Conservation (phyloP, 2,113 vertebrate species). For the Ibidorhyncha struthersii region DNA sequence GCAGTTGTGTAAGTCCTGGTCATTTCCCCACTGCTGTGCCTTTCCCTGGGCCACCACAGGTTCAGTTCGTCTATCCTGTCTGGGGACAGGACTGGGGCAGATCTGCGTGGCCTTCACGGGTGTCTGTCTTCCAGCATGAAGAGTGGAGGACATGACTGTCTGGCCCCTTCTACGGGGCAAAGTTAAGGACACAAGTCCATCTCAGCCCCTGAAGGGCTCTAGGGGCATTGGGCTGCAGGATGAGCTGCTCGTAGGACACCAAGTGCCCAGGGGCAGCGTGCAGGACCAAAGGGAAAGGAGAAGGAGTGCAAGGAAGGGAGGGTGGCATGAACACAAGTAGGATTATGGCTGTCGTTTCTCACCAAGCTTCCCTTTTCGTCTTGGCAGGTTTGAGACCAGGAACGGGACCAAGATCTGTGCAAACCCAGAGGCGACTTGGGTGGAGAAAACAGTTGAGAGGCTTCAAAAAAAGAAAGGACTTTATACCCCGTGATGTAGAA, state of each 20-base stretch:
- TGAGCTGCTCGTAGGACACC: neutral
- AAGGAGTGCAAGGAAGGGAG: neutral
- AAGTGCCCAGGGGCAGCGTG: neutral
- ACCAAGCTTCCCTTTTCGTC: neutral
- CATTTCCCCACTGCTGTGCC: neutral
- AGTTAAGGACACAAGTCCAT: neutral
- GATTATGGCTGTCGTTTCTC: neutral
- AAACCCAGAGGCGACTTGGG: neutral
- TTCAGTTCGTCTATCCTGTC: neutral
- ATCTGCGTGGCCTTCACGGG: fast-evolving
- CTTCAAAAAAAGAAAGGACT: fast-evolving
- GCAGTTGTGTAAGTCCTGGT: slow-evolving; percentile 21
- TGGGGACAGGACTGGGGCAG: neutral
- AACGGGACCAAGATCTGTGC: fast-evolving
- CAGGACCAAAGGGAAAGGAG: neutral
- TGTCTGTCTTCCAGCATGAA: neutral
- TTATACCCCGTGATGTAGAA: fast-evolving
- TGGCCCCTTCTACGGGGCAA: neutral
- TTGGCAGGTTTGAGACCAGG: neutral
- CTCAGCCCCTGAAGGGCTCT: neutral
- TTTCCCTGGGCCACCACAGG: fast-evolving
- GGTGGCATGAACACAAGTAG: fast-evolving
- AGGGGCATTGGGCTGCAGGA: neutral
- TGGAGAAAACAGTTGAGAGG: fast-evolving
- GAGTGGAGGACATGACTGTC: neutral